These are phyloP conservation scores for Triplophysa tibetana DNA, from an alignment of 2,113 vertebrate species.

Conservation along the genomic window DNA sequence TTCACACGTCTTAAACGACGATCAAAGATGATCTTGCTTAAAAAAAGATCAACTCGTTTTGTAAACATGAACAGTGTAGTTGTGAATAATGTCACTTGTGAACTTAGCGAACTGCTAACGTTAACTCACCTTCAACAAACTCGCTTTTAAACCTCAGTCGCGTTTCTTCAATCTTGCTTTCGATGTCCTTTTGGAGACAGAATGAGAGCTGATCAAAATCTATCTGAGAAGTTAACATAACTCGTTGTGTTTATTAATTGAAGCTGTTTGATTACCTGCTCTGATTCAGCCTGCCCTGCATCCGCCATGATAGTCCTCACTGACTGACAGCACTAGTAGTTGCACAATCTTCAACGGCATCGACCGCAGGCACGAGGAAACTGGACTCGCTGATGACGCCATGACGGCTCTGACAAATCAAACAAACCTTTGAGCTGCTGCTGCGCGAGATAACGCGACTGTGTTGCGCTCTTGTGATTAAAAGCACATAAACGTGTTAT, in stretches of 20 bases:
- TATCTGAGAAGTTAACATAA: neutral
- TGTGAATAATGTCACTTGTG: constrained; percentile 11
- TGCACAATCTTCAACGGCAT: too few relatives aligned
- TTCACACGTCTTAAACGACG: neutral
- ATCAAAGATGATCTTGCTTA: too few relatives aligned
- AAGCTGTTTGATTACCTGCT: constrained; percentile 64
- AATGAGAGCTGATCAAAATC: constrained; percentile 1
- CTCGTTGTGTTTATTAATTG: neutral
- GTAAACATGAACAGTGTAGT: neutral
- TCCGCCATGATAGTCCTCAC: constrained; percentile 72
- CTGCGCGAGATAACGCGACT: constrained; percentile 1
- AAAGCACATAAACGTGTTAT: neutral
- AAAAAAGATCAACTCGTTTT: neutral
- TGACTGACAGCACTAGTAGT: constrained; percentile 31
- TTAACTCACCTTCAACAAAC: constrained; percentile 79
- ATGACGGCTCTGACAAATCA: constrained; percentile 19
- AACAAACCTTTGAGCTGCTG: constrained; percentile 29
- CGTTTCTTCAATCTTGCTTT: constrained; percentile 80
- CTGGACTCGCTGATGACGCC: neutral
- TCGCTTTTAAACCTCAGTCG: constrained; percentile 86
- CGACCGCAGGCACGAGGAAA: neutral
- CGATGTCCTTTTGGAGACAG: constrained; percentile 73
- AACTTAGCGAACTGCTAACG: constrained; percentile 24
- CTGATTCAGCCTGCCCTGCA: constrained; percentile 60
- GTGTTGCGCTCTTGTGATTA: neutral